A percentile compares a stretch with the other conserved stretches of the same genome.
phyloP scores from a whole-genome alignment of 64 coral and sea anemone species.

The Anthopleura sola region DNA sequence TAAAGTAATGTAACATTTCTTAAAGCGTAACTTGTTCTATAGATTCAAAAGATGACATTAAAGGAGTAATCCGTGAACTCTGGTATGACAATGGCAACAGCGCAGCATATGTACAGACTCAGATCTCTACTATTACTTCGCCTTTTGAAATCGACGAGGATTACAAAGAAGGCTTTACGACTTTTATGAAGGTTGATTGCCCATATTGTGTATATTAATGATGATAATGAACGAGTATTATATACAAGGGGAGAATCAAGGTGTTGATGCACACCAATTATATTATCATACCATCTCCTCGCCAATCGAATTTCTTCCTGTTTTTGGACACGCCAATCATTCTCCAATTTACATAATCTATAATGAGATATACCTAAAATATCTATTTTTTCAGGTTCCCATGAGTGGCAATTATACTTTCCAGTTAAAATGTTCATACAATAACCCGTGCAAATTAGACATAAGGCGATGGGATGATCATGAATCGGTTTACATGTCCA shows the following conservation, averaged over 20 bases:
- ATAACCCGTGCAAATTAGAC: not conserved
- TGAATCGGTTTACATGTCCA: not conserved
- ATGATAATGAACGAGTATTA: too few relatives aligned
- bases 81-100: not conserved
- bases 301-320: too few relatives aligned
- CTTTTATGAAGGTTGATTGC: not conserved
- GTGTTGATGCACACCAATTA: too few relatives aligned
- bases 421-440: not conserved
- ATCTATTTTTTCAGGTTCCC: not conserved
- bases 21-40: not conserved
- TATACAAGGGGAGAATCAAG: too few relatives aligned
- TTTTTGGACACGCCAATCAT: too few relatives aligned
- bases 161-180: not conserved
- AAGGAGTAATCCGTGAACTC: not conserved
- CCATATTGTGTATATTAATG: too few relatives aligned
- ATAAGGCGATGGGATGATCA: not conserved
- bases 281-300: too few relatives aligned
- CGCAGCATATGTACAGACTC: not conserved
- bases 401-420: not conserved
- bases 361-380: too few relatives aligned
- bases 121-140: not conserved
- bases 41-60: not conserved
- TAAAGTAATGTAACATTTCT: too few relatives aligned
- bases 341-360: too few relatives aligned
- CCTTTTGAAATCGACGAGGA: not conserved